Evolutionary conservation across 2,888 invertebrate genomes (phyloP), one percentile per base, ranked within the genome.

Genomic region (Taphrorychus bicolor): DNA sequence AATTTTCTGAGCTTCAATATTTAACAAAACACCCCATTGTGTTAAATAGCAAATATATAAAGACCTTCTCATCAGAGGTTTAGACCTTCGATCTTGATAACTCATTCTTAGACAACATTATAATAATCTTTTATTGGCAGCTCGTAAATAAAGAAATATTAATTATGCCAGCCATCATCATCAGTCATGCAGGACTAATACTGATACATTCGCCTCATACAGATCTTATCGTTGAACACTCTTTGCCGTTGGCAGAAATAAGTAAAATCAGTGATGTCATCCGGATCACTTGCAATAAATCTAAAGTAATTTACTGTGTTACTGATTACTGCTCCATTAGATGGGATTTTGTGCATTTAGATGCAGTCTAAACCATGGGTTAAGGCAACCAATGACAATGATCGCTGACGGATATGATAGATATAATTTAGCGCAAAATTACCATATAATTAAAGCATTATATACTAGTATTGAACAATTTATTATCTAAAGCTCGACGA

Each of bases 331-430:
- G 56, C 51, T 52, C 45, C n/a, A 67, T 67, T 63, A 66, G 61
- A 57, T 49, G 32, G n/a, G 24, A 58, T 61, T 62, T 62, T 62
- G 59, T 67, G 62, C 59, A 62, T 67, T 40, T 63, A 60, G 51
- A 57, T 64, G 68, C 63, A 66, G 66, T 66, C 66, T 66, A 69
- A 69, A 65, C 65, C 66, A 69, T 61, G 42, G 56, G 59, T 69
- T 69, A 66, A 69, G 58, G 65, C 69, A 69, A 65, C 65, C 60
- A 64, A 69, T 57, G 60, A 69, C 69, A 69, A 69, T 69, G 69
- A 23, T 42, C 14, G 21, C 19, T 69, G 69, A 69, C 65, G 60
- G 69, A 69, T 59, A 53, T 21, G 24, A 63, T 63, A 59, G 62
- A 41, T 53, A 59, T 59, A 59, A 49, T 59, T 53, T 65, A 65